Evolutionary conservation across 2,888 invertebrate species (phyloP).

Genomic region (Mongoloraphidia duomilia): DNA sequence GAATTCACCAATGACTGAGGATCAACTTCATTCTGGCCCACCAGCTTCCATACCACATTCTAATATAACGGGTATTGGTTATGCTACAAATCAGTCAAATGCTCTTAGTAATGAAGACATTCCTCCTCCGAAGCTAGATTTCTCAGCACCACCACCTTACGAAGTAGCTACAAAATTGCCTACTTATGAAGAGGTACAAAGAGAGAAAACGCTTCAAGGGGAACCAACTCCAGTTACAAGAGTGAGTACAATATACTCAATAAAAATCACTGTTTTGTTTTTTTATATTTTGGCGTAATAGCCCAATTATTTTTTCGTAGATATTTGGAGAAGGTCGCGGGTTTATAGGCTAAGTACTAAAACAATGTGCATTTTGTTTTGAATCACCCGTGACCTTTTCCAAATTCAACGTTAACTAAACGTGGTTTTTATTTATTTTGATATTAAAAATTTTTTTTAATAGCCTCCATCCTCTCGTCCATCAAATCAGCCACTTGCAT

Average conservation of each 20-base stretch:
- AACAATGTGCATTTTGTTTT: no score
- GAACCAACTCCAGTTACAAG: constrained; percentile 34
- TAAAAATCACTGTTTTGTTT: not conserved
- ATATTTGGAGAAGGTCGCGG: no score
- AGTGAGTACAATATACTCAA: not conserved
- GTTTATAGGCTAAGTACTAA: no score
- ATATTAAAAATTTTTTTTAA: constrained; percentile 10
- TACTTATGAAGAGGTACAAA: constrained; percentile 83
- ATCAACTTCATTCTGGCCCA: no score
- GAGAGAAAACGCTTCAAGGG: constrained; percentile 69
- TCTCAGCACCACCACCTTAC: constrained; percentile 78
- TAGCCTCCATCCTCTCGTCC: constrained; percentile 26
- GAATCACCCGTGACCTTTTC: no score
- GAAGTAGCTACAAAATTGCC: constrained; percentile 76
- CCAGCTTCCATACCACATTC: no score
- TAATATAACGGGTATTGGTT: no score
- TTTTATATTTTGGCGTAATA: no score
- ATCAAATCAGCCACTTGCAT: constrained; percentile 46
- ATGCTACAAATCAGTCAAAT: not conserved
- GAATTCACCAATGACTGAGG: no score
- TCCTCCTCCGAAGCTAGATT: constrained; percentile 71
- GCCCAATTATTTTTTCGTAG: no score
- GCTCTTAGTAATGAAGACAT: constrained; percentile 37
- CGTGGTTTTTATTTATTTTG: no score
- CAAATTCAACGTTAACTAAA: no score